Percentiles rank a stretch among this genome's conserved stretches.
Conservation (phyloP, 2,113 vertebrate genomes). For the Oxygymnocypris stewartii region DNA sequence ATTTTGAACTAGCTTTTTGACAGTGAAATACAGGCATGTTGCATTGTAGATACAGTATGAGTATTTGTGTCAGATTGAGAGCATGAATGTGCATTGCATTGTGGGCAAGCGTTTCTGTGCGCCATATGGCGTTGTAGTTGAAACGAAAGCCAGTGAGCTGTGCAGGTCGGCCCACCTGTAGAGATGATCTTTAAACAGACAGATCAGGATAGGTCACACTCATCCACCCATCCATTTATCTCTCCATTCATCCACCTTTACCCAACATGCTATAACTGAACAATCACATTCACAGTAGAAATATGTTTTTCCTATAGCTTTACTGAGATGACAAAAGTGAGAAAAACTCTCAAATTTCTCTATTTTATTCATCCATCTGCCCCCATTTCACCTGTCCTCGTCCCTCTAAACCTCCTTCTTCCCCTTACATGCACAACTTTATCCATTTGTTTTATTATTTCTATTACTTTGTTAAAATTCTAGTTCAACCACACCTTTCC, state of each 20-base stretch:
- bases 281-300: constrained; percentile 59
- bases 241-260: not conserved
- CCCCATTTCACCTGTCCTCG: not conserved
- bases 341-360: constrained; percentile 58
- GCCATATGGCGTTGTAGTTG: constrained; percentile 30
- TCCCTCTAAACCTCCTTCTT: constrained; percentile 29
- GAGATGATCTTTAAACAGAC: constrained; percentile 38
- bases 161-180: constrained; percentile 36
- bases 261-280: constrained; percentile 56
- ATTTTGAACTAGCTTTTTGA: not conserved
- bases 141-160: constrained; percentile 4
- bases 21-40: not conserved
- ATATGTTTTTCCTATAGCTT: not conserved
- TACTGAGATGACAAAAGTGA: constrained; percentile 48
- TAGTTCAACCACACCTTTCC: constrained; percentile 2
- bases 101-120: not conserved
- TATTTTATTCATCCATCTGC: not conserved
- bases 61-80: not conserved
- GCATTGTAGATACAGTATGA: not conserved
- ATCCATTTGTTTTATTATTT: constrained; percentile 6
- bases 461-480: not conserved
- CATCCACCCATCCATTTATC: not conserved
- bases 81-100: not conserved
- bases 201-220: constrained; percentile 35
- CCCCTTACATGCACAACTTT: not conserved